Percentiles rank a stretch among this genome's conserved stretches.
phyloP scores from a whole-genome alignment of 2,113 vertebrate genomes.

The Anoura caudifer region DNA sequence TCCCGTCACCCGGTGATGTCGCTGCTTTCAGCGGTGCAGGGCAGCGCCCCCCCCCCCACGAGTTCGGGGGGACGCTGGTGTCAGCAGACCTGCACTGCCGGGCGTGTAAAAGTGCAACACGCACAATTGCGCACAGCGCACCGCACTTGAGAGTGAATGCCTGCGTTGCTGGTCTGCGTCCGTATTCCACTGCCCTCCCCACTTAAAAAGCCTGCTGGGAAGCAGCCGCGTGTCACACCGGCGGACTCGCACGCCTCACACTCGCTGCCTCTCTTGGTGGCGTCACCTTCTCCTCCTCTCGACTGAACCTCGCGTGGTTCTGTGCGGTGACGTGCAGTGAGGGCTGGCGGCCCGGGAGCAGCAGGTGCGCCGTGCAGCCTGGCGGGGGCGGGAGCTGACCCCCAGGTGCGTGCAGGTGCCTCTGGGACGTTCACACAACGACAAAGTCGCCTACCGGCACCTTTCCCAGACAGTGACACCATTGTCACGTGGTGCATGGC shows the following conservation, averaged over 20 bases:
- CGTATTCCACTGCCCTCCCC: too few species aligned
- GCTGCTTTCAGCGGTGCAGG: too few species aligned
- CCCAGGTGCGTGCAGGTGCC: background rate
- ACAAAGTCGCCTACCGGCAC: background rate
- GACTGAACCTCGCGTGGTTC: fast-evolving
- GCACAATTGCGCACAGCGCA: background rate
- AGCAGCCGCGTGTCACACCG: fast-evolving
- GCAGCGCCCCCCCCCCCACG: too few species aligned
- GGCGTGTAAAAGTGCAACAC: background rate
- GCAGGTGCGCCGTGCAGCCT: too few species aligned
- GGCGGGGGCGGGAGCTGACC: too few species aligned
- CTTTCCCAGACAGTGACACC: background rate
- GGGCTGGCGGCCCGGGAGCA: background rate
- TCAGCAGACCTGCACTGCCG: too few species aligned
- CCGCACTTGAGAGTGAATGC: too few species aligned
- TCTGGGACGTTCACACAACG: background rate
- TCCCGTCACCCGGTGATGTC: too few species aligned
- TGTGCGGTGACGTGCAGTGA: background rate
- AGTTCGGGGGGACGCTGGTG: too few species aligned
- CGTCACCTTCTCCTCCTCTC: fast-evolving
- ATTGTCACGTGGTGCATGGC: background rate
- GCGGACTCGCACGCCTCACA: background rate
- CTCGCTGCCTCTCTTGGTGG: background rate
- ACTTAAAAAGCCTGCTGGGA: fast-evolving
- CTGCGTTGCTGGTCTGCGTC: too few species aligned